These are phyloP conservation scores for Trachelus iudaicus DNA, from an alignment of 2,888 invertebrate species.

Conservation along the genomic window DNA sequence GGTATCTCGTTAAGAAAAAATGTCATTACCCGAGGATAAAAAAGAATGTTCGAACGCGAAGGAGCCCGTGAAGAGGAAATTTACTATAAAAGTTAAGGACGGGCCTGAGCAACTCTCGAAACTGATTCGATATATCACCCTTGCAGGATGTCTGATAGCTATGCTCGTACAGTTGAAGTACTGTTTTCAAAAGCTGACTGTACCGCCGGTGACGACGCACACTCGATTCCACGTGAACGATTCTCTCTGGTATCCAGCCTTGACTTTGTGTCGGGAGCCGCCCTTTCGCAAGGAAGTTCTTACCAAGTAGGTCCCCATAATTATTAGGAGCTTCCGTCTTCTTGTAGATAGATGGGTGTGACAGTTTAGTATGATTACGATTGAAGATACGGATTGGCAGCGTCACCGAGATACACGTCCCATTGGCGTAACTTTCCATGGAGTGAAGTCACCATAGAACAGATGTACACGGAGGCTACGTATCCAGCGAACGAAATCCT, in stretches of 20 bases:
- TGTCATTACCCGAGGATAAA: background rate
- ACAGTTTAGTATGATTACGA: conserved; percentile 18
- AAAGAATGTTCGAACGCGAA: background rate
- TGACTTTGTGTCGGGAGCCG: conserved; percentile 77
- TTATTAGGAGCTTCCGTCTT: background rate
- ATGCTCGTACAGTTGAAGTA: conserved; percentile 67
- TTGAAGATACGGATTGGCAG: conserved; percentile 68
- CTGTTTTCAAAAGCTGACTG: conserved; percentile 71
- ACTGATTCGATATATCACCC: background rate
- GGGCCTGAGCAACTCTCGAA: background rate
- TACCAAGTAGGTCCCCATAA: conserved; percentile 1
- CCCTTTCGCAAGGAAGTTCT: conserved; percentile 57
- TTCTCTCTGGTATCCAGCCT: conserved; percentile 74
- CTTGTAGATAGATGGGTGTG: background rate
- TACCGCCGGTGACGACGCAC: conserved; percentile 76
- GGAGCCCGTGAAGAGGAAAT: background rate
- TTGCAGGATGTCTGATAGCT: conserved; percentile 7
- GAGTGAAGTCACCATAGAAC: conserved; percentile 67
- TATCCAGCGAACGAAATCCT: conserved; percentile 70
- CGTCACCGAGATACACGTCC: conserved; percentile 68
- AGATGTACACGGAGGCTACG: conserved; percentile 73
- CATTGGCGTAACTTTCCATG: conserved; percentile 73
- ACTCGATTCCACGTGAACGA: conserved; percentile 76
- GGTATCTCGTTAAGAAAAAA: background rate
- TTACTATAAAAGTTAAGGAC: background rate